Evolutionary conservation across 64 coral and sea anemone species (phyloP).

Genomic region (Porites australiensis): DNA sequence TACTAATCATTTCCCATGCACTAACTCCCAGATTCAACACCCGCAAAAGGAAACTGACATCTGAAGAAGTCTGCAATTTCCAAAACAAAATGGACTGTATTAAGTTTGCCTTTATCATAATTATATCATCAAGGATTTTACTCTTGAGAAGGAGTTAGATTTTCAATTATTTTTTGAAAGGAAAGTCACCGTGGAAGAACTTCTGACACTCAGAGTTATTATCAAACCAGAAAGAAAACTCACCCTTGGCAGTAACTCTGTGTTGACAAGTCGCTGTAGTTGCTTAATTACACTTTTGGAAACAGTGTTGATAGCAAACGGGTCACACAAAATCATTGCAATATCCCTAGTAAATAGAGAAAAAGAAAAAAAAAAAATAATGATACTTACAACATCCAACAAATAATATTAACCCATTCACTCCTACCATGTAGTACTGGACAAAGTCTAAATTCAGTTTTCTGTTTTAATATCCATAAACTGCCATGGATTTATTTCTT

Average conservation of each 20-base stretch:
- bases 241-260: slow-evolving; percentile 92
- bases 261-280: slow-evolving; percentile 81
- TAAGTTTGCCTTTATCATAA: background rate
- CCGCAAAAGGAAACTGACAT: slow-evolving; percentile 86
- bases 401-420: too few species aligned
- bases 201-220: too few species aligned
- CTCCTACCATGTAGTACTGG: too few species aligned
- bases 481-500: too few species aligned
- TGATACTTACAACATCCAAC: background rate
- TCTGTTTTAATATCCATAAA: too few species aligned
- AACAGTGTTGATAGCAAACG: slow-evolving; percentile 97
- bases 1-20: slow-evolving; percentile 98
- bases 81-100: background rate
- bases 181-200: too few species aligned
- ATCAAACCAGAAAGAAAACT: background rate
- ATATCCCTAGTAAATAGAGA: slow-evolving; percentile 82
- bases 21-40: slow-evolving; percentile 91
- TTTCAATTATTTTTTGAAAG: too few species aligned
- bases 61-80: slow-evolving; percentile 77
- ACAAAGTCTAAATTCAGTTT: too few species aligned
- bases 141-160: too few species aligned
- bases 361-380: background rate
- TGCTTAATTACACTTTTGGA: slow-evolving; percentile 94
- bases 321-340: slow-evolving; percentile 99
- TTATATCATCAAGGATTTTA: too few species aligned